Base-by-base conservation (phyloP, 2,888 invertebrate genomes). In the Pristionchus mayeri region DNA sequence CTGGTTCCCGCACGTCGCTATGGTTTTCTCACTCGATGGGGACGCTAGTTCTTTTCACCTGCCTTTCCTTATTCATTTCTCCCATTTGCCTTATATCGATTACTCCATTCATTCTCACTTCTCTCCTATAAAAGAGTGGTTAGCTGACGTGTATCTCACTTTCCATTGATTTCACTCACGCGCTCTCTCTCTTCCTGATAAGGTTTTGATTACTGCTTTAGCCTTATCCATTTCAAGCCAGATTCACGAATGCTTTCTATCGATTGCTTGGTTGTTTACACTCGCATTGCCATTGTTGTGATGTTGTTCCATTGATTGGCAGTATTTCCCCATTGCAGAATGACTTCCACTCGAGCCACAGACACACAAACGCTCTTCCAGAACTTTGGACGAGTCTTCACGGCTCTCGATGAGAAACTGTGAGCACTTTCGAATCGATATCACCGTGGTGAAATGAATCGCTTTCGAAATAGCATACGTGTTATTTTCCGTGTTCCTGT, bases 321-420 rank as follows among this genome's bases (percentile, higher is more conserved):
- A 37, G 11, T n/a, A 9, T 3, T 0, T 3, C 0, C 37, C 24
- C 4, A 16, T 80, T 80, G n/a, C 57, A 80, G 80, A 80, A 54
- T 54, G 57, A 50, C 78, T 52, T 80, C 79, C 13, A 16, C 27
- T 57, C 80, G 80, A 11, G 82, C 67, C 1, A 82, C 82, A 16
- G 67, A 82, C 50, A 34, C 82, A 48, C n/a, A 44, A 48, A 27
- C 52, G 24, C 54, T 85, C 78, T 78, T 89, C 75, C 86, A 87
- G 57, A 89, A 90, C 71, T 63, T 90, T 75, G 63, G 79, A 34
- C 84, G 88, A 44, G 86, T 87, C 50, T 90, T 90, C 85, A 80
- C 86, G 11, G 79, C 89, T 4, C 85, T 90, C 71, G 86, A 87
- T 76, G 85, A 90, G 79, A 90, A 90, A 86, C 79, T 90, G 89